Evolutionary conservation across 2,797 vertebrate genomes (phyloP).

Genomic region (Danionella dracula): DNA sequence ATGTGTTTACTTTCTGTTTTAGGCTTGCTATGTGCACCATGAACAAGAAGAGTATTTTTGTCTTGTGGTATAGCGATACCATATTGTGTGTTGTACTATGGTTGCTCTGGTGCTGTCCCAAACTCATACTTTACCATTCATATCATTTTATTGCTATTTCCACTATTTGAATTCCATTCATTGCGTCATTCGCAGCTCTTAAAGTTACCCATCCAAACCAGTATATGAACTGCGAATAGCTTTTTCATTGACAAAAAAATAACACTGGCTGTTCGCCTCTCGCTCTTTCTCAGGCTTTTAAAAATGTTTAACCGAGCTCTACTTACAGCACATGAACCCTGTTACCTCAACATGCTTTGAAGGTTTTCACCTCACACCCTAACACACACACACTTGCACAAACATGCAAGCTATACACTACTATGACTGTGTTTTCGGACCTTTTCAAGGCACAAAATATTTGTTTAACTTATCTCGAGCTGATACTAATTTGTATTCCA

Average conservation of each 20-base stretch:
- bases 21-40: background rate
- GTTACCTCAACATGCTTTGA: conserved; percentile 49
- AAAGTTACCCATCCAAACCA: background rate
- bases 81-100: background rate
- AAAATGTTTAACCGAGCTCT: conserved; percentile 46
- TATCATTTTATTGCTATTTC: background rate
- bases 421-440: background rate
- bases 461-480: conserved; percentile 26
- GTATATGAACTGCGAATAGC: background rate
- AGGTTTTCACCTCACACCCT: conserved; percentile 45
- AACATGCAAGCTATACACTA: conserved; percentile 29
- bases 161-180: background rate
- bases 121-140: background rate
- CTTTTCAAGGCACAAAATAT: conserved; percentile 25
- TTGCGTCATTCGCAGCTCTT: background rate
- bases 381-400: conserved; percentile 6
- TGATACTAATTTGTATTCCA: conserved; percentile 11
- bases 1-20: background rate
- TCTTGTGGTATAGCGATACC: conserved; percentile 2
- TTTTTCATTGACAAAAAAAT: background rate
- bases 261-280: background rate
- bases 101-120: background rate
- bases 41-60: background rate
- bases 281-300: background rate
- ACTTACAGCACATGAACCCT: conserved; percentile 39